Evolutionary conservation across 2,113 vertebrate species (phyloP).

Genomic region (Sander vitreus): DNA sequence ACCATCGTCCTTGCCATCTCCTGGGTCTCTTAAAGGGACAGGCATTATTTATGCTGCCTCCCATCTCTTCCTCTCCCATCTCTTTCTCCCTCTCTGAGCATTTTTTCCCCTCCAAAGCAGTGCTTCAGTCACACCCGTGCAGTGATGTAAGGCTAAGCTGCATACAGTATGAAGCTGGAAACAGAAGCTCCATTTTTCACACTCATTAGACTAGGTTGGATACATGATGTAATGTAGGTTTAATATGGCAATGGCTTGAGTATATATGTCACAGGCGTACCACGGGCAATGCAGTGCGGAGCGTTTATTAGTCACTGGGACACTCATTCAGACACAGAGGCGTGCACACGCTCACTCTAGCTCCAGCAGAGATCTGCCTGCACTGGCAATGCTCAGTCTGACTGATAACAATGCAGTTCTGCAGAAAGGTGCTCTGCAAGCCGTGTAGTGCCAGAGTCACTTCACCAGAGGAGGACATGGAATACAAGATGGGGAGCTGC

Average conservation of each 20-base stretch:
- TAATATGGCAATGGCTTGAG: constrained; percentile 68
- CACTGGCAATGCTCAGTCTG: constrained; percentile 69
- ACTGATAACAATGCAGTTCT: constrained; percentile 84
- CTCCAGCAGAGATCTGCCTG: constrained; percentile 57
- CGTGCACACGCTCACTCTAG: constrained; percentile 43
- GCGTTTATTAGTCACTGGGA: constrained; percentile 57
- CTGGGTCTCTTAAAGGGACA: constrained; percentile 72
- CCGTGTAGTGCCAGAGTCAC: constrained; percentile 85
- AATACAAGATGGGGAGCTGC: constrained; percentile 88
- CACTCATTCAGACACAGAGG: constrained; percentile 50
- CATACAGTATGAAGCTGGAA: constrained; percentile 33
- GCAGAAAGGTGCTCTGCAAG: constrained; percentile 84
- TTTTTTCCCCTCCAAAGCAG: constrained; percentile 61
- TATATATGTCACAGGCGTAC: constrained; percentile 61
- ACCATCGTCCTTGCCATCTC: constrained; percentile 23
- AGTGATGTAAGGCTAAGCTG: constrained; percentile 47
- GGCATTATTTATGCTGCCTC: constrained; percentile 46
- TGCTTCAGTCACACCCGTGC: constrained; percentile 45
- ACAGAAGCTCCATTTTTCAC: constrained; percentile 35
- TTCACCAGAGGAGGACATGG: constrained; percentile 86
- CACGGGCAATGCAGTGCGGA: constrained; percentile 49
- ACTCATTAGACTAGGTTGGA: constrained; percentile 38
- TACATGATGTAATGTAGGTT: constrained; percentile 51
- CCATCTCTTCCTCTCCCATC: constrained; percentile 20
- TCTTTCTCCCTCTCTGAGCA: constrained; percentile 25